Evolutionary conservation across 2,113 vertebrate genomes (phyloP), one percentile per base, ranked within the genome.

Genomic region (Microcebus lehilahytsara): DNA sequence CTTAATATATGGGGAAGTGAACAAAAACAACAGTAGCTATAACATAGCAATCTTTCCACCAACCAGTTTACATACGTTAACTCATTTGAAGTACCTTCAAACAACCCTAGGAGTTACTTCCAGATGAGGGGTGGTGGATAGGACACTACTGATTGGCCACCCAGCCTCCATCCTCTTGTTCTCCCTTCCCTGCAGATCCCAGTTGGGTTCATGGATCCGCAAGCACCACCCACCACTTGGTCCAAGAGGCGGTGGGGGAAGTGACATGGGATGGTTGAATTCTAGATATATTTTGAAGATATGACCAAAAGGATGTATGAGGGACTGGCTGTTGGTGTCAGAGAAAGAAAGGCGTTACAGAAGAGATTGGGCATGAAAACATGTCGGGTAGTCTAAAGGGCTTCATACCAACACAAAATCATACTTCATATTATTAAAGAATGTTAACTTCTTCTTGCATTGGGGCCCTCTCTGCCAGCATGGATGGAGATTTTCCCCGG

Each of bases 151-250:
- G 7, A 4, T 8, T 37, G 19, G 14, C 64, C 40, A 16, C 34
- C 20, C 58, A 2, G 13, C 37, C 1, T 89, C 51, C 12, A 5
- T 3, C 8, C 25, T 80, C 60, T 69, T 19, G 37, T 37, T 77
- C 58, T 40, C 80, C 37, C 46, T 87, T 49, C 58, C 62, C 13
- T 12, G 40, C 30, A 30, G 60, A 42, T 60, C 58, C 23, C 27
- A 11, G 1, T 0, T 6, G 46, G 51, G 12, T 27, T 42, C 75
- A 9, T 2, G 10, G 5, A 16, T 30, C 69, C 42, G 20, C 6
- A 9, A 8, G 23, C 3, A 5, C 49, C 22, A 40, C 40, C 51
- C 58, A 49, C 32, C 53, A 34, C 69, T 32, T 64, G 40, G 20
- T 83, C 64, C 91, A 77, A 74, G 80, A 78, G 11, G 58, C 1